Conservation (phyloP, 2,888 invertebrate species). For the Dryocosmus kuriphilus region DNA sequence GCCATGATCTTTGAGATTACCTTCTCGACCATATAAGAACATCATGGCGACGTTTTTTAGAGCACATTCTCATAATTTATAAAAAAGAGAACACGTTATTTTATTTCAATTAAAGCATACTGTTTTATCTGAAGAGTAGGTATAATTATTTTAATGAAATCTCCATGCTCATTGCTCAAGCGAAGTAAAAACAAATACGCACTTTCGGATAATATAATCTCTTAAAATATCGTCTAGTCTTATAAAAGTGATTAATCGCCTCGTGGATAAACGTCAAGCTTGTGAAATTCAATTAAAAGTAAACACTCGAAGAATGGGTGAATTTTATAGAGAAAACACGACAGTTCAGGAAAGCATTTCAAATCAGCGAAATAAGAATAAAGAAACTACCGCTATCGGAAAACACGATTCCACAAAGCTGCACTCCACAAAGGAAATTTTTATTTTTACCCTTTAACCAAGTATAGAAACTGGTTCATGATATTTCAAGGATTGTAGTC, state of each 20-base stretch:
- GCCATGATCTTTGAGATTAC: constrained; percentile 18
- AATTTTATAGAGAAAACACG: not conserved
- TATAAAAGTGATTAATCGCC: too few species aligned
- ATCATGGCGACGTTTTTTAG: constrained; percentile 2
- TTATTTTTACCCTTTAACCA: not conserved
- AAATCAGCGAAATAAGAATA: not conserved
- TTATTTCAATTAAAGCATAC: too few species aligned
- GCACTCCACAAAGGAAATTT: not conserved
- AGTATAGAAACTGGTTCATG: not conserved
- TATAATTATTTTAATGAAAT: too few species aligned
- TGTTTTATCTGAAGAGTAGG: too few species aligned
- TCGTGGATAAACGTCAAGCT: too few species aligned
- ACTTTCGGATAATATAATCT: too few species aligned
- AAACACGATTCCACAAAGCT: not conserved
- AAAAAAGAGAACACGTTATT: not conserved
- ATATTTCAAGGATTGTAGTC: constrained; percentile 3
- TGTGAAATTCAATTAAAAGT: not conserved
- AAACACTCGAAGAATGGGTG: not conserved
- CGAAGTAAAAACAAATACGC: too few species aligned
- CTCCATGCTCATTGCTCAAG: too few species aligned
- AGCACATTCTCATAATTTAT: not conserved
- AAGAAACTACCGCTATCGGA: not conserved
- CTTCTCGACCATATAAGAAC: not conserved
- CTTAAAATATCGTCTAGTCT: too few species aligned
- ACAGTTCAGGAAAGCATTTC: not conserved